Base-by-base conservation (phyloP, 92 coral and sea anemone species). In the Palythoa caribaeorum region DNA sequence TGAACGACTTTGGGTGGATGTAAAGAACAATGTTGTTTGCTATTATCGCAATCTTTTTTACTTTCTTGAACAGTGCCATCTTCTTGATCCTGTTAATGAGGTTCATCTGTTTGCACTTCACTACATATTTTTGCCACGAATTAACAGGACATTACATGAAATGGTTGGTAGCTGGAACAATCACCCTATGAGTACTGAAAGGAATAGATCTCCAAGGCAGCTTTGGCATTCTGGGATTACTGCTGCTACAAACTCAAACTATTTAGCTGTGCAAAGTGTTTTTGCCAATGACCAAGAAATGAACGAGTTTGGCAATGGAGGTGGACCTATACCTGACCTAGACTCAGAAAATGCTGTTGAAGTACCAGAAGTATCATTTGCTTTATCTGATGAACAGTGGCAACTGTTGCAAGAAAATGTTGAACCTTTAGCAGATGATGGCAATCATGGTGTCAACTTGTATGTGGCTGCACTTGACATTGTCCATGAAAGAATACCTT, bases 31-130 rank as follows among this genome's bases (percentile, higher is more conserved):
- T 35, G 71, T 90, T 76, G 93, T 92, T 21, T 17, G 57, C 73
- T 86, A 71, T 71, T 92, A 81, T 66, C 87, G 87, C 19, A 92
- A 90, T 80, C 28, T 92, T 92, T 77, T 87, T 76, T 90, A 71
- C 28, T 28, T 28, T 80, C 90, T 92, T 6, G 95, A 92, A 87
- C 88, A 90, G 66, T 15, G 80, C 79, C 73, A 90, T 14, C 84
- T 87, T 38, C 89, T 92, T 35, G 87, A 90, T 81, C 91, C 93
- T 40, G 40, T 52, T 19, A 87, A 72, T 87, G 95, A 92, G 76
- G 8, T 20, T 38, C 87, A 92, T 71, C 36, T 92, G 81, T 77
- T 83, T 84, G 80, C 87, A n/a, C 90, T 92, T 71, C 95, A 92
- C 70, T 90, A 65, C 72, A 85, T 83, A n/a, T 92, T 71, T 84